Base-by-base conservation (phyloP, 1,140 invertebrate genomes). In the Liolophura sinensis region DNA sequence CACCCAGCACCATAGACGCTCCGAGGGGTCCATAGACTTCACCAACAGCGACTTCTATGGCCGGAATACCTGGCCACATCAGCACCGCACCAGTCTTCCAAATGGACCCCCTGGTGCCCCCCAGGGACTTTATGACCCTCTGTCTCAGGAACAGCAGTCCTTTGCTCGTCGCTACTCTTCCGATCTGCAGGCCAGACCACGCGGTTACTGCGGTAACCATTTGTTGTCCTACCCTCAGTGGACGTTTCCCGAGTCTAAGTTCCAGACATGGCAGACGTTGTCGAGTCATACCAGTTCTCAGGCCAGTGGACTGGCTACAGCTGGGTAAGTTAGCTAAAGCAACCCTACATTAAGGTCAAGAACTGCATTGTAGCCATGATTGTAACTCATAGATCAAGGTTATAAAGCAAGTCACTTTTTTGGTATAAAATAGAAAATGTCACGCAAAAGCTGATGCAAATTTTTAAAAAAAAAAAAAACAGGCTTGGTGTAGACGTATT, bases 21-120 rank as follows among this genome's bases (percentile, higher is more conserved):
- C 78, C 48, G 79, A 81, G 31, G 78, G 79, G 11, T 76, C 75
- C 20, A 59, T 81, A n/a, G 78, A 81, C 62, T 57, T 76, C 31
- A 40, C 31, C 31, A 40, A 40, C 31, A 40, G 31, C 9, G 31
- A 40, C 31, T 40, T 40, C 31, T 40, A 69, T 63, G 70, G 71
- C 20, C 70, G 69, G 18, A 77, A 75, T 46, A 73, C 74, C 4
- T 77, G 76, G 73, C 71, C 71, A n/a, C 72, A 80, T 58, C 73
- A 69, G 18, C 74, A 75, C 22, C 50, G 77, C 20, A 70, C 78
- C 52, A 79, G 74, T 66, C 68, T 79, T 24, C 78, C 79, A 27
- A 73, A 68, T 40, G 65, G 71, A 14, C 67, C 71, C 52, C 58
- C 68, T 47, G 64, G 60, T 7, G 48, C 60, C 12, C 60, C 31